Evolutionary conservation across 2,113 vertebrate species (phyloP).

Genomic region (Microcebus lehilahytsara): DNA sequence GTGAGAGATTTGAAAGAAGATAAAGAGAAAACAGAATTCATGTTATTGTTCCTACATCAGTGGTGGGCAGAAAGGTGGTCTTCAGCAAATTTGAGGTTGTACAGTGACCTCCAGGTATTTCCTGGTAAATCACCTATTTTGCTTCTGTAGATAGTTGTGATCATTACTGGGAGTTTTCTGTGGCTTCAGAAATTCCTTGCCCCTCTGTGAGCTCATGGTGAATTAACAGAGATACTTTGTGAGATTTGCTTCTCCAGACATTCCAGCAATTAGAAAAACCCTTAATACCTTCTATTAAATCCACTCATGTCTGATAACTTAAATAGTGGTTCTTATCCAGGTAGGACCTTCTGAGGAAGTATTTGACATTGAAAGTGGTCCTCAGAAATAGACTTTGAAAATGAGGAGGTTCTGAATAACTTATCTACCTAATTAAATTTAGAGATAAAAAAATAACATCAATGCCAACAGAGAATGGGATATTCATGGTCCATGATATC

Average conservation of each 20-base stretch:
- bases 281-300: not conserved
- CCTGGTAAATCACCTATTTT: not conserved
- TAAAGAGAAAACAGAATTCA: not conserved
- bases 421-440: not conserved
- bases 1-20: not conserved
- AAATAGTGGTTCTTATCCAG: not conserved
- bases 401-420: not conserved
- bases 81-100: not conserved
- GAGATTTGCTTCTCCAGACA: not conserved
- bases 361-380: not conserved
- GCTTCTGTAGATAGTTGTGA: not conserved
- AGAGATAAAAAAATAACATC: not conserved
- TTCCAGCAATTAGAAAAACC: not conserved
- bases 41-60: not conserved
- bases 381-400: conserved; percentile 16
- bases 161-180: not conserved
- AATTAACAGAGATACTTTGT: not conserved
- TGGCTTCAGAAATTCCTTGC: not conserved
- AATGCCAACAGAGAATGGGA: not conserved
- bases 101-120: not conserved
- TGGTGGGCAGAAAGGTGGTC: not conserved
- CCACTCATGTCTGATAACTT: not conserved
- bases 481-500: not conserved
- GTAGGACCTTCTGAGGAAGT: not conserved
- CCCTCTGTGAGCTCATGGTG: not conserved